phyloP scores from a whole-genome alignment of 1,140 invertebrate species.

The Lepidurus apus region DNA sequence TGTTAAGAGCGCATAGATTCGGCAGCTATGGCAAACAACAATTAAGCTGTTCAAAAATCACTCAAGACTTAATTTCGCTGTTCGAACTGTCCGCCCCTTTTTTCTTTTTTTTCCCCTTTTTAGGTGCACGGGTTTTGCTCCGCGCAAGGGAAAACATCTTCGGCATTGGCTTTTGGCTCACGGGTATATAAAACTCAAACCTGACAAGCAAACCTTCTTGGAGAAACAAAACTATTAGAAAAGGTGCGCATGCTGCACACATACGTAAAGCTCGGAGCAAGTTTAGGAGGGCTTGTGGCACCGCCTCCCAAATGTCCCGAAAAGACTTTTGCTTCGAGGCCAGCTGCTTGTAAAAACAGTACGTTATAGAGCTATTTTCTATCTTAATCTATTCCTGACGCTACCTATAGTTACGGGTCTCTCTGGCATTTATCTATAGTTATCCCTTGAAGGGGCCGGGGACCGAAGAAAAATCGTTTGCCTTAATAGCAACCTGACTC shows the following conservation, averaged over 20 bases:
- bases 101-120: neutral
- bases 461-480: neutral
- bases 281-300: neutral
- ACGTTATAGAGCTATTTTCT: neutral
- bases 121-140: neutral
- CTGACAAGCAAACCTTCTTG: neutral
- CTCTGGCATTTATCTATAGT: neutral
- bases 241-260: slow-evolving; percentile 2
- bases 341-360: slow-evolving; percentile 10
- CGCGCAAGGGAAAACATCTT: neutral
- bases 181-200: neutral
- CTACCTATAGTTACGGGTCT: neutral
- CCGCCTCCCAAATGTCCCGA: too few relatives aligned
- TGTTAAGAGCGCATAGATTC: neutral
- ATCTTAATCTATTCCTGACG: slow-evolving; percentile 13
- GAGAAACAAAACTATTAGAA: neutral
- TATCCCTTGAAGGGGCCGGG: neutral
- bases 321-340: neutral
- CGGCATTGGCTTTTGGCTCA: slow-evolving; percentile 5
- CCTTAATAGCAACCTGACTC: neutral
- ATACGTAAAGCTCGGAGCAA: neutral
- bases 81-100: slow-evolving; percentile 7
- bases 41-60: slow-evolving; percentile 4
- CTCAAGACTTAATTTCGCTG: neutral
- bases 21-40: neutral